Conservation (phyloP, 2,797 vertebrate genomes). For the Sebastiscus albofasciatus region DNA sequence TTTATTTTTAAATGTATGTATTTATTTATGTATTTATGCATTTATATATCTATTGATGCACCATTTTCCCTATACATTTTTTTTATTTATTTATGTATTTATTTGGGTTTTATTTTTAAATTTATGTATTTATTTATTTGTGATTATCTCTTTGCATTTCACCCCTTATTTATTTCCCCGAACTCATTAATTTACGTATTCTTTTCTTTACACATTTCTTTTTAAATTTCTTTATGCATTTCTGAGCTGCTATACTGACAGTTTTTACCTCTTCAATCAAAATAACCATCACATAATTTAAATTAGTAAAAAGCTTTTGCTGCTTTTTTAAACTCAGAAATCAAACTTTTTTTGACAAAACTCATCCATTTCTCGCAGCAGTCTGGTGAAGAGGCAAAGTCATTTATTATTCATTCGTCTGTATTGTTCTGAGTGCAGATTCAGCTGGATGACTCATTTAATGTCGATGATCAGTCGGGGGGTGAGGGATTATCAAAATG, state of each 20-base stretch:
- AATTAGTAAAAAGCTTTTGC: background rate
- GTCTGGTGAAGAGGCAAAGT: background rate
- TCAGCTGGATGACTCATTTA: background rate
- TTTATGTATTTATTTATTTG: too few relatives aligned
- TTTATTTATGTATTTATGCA: too few relatives aligned
- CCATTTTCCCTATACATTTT: too few relatives aligned
- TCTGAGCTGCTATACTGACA: too few relatives aligned
- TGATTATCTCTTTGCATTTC: too few relatives aligned
- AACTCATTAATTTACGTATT: too few relatives aligned
- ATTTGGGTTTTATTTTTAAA: too few relatives aligned
- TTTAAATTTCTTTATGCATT: fast-evolving
- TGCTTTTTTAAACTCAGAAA: background rate
- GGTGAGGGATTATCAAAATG: background rate
- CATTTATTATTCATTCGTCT: background rate
- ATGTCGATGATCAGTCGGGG: background rate
- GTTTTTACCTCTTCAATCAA: background rate
- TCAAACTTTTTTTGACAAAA: background rate
- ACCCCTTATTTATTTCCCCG: too few relatives aligned
- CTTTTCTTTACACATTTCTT: too few relatives aligned
- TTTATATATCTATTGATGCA: too few relatives aligned
- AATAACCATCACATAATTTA: background rate
- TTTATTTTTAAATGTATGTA: too few relatives aligned
- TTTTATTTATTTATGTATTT: too few relatives aligned
- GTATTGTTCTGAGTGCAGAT: background rate
- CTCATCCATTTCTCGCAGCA: background rate